These are phyloP conservation scores for Amphiura filiformis DNA, from an alignment of 35 echinoderm and acorn worm species.

Conservation along the genomic window DNA sequence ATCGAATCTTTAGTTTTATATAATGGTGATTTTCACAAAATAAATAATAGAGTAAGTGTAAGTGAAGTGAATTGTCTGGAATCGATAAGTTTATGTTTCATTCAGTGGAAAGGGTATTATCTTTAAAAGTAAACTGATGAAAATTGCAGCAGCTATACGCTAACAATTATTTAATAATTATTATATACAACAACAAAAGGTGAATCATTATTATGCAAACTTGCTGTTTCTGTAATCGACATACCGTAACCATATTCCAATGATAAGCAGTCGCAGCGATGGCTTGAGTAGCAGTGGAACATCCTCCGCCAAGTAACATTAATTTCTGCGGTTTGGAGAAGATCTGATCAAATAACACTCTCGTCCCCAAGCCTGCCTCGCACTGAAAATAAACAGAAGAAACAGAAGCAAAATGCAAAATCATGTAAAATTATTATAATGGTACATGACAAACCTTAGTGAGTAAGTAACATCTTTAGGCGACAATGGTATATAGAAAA, in stretches of 20 bases:
- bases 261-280: constrained; percentile 67
- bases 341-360: constrained; percentile 59
- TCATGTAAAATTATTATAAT: neutral
- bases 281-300: constrained; percentile 63
- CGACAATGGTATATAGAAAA: too few species aligned
- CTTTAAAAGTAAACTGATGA: too few species aligned
- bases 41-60: too few species aligned
- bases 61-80: too few species aligned
- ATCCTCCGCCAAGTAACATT: constrained; percentile 69
- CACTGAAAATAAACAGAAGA: constrained; percentile 45
- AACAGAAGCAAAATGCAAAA: neutral
- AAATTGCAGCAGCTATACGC: neutral
- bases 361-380: constrained; percentile 62
- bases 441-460: neutral
- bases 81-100: too few species aligned
- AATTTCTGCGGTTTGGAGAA: constrained; percentile 65
- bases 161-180: neutral
- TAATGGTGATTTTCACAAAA: too few species aligned
- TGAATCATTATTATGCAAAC: neutral
- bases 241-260: constrained; percentile 87
- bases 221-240: neutral
- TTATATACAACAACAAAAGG: neutral
- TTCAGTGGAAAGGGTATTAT: neutral
- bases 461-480: neutral
- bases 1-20: too few species aligned